phyloP scores from a whole-genome alignment of 2,888 invertebrate species.

The Thymelicus lineola region DNA sequence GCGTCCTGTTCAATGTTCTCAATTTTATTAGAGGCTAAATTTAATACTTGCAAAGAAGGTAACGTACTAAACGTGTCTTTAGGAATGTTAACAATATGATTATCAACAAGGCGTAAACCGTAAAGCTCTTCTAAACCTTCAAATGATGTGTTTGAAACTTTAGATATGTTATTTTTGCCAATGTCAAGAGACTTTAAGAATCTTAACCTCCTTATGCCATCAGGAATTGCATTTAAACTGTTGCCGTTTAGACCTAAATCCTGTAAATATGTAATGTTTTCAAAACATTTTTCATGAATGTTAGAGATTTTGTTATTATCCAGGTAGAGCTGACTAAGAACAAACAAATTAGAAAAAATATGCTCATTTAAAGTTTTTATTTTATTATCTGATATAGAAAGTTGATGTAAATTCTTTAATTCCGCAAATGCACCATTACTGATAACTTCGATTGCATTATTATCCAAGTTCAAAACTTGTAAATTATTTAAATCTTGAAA shows the following conservation, averaged over 20 bases:
- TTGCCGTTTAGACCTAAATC: constrained; percentile 92
- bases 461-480: constrained; percentile 90
- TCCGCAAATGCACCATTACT: constrained; percentile 90
- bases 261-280: constrained; percentile 91
- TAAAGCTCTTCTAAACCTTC: constrained; percentile 90
- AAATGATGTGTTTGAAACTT: constrained; percentile 90
- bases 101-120: constrained; percentile 91
- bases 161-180: constrained; percentile 91
- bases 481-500: constrained; percentile 91
- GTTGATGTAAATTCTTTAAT: constrained; percentile 90
- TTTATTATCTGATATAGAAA: constrained; percentile 90
- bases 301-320: constrained; percentile 89
- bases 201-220: constrained; percentile 87
- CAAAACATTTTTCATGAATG: constrained; percentile 89
- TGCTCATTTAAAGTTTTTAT: constrained; percentile 87
- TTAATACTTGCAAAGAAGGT: constrained; percentile 90
- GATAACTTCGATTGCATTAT: constrained; percentile 89
- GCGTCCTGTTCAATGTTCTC: constrained; percentile 90
- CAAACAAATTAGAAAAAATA: constrained; percentile 89
- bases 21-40: constrained; percentile 92
- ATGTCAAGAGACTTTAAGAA: constrained; percentile 91
- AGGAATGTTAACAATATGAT: constrained; percentile 89
- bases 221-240: constrained; percentile 87
- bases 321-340: constrained; percentile 89
- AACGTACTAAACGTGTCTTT: constrained; percentile 90